A percentile compares a stretch with the other conserved stretches of the same genome.
These are phyloP conservation scores for Melipona beecheii DNA, from an alignment of 2,888 invertebrate genomes.

Conservation along the genomic window DNA sequence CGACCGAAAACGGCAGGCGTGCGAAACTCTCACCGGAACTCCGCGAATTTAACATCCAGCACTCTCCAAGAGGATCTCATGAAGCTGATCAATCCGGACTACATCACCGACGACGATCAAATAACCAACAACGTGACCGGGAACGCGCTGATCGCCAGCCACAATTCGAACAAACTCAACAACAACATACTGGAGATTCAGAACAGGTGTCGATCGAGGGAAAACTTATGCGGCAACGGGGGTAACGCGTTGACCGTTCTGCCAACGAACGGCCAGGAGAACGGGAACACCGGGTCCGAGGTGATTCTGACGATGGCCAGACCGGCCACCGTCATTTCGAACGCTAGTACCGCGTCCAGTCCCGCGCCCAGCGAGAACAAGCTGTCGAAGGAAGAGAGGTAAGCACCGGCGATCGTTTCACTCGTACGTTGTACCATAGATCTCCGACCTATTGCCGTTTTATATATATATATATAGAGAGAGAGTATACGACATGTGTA, in stretches of 20 bases:
- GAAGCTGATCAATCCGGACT: slow-evolving; percentile 93
- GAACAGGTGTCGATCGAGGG: slow-evolving; percentile 82
- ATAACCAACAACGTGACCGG: slow-evolving; percentile 74
- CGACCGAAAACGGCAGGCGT: slow-evolving; percentile 86
- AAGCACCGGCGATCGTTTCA: slow-evolving; percentile 23
- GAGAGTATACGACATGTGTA: neutral
- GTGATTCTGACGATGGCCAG: slow-evolving; percentile 88
- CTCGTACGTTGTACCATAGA: neutral
- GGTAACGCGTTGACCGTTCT: slow-evolving; percentile 80
- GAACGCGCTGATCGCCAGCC: slow-evolving; percentile 67
- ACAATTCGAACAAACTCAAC: slow-evolving; percentile 73
- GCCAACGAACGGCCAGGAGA: slow-evolving; percentile 79
- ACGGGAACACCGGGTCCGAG: slow-evolving; percentile 84
- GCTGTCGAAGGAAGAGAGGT: slow-evolving; percentile 86
- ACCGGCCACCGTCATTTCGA: slow-evolving; percentile 88
- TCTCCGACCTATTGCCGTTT: neutral
- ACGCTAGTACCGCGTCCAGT: slow-evolving; percentile 86
- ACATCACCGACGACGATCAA: slow-evolving; percentile 80
- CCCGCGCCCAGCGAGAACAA: slow-evolving; percentile 86
- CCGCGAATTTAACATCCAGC: slow-evolving; percentile 86
- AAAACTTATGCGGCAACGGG: slow-evolving; percentile 82
- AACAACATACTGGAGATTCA: slow-evolving; percentile 82
- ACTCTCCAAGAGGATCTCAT: slow-evolving; percentile 94
- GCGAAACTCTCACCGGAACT: slow-evolving; percentile 86
- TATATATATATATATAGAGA: neutral